Evolutionary conservation across 1,140 invertebrate genomes (phyloP).

Genomic region (Drosophila kanapiae): DNA sequence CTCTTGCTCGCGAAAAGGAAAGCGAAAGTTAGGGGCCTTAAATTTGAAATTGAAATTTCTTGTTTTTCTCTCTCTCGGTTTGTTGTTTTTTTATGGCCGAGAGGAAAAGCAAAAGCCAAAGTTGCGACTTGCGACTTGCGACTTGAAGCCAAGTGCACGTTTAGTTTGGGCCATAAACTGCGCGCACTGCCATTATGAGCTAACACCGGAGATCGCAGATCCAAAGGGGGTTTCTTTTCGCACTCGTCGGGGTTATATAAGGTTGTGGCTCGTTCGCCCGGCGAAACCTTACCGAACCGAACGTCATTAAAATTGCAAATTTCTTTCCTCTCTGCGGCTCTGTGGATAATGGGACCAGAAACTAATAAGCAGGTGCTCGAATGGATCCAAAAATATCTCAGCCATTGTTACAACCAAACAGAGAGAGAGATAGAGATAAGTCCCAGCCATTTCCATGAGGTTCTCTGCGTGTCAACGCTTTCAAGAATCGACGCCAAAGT

Average conservation of each 20-base stretch:
- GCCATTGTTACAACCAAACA: conserved; percentile 11
- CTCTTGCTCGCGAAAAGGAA: conserved; percentile 45
- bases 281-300: conserved; percentile 35
- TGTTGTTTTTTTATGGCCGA: conserved; percentile 19
- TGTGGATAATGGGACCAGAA: conserved; percentile 44
- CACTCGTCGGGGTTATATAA: conserved; percentile 64
- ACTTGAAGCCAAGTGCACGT: conserved; percentile 53
- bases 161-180: conserved; percentile 65
- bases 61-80: conserved; percentile 10
- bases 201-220: conserved; percentile 21
- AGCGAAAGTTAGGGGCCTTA: conserved; percentile 66
- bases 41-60: conserved; percentile 63
- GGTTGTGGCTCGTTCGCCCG: conserved; percentile 27
- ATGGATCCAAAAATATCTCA: conserved; percentile 30
- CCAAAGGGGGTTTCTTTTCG: conserved; percentile 54
- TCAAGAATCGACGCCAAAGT: conserved; percentile 18
- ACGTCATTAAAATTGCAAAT: conserved; percentile 67
- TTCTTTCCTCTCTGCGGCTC: conserved; percentile 34
- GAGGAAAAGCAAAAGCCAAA: conserved; percentile 48
- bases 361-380: conserved; percentile 38
- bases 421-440: not conserved
- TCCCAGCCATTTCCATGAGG: not conserved
- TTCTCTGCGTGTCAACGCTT: conserved; percentile 32
- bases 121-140: conserved; percentile 3
- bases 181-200: conserved; percentile 50